phyloP scores from a whole-genome alignment of 1,140 invertebrate genomes.

The Caerostris extrusa region DNA sequence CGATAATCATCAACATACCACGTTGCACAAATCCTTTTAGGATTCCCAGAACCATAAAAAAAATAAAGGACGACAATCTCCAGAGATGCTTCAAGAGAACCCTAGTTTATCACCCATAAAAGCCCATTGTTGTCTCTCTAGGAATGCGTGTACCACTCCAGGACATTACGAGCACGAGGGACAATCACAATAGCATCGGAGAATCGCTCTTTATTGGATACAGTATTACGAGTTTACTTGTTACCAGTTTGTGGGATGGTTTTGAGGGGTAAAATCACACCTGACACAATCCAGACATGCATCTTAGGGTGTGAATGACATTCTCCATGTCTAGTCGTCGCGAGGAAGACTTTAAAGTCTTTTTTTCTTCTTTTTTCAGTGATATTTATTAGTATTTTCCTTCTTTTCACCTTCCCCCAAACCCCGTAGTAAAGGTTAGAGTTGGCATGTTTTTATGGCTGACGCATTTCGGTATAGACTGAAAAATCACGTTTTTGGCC shows the following conservation, averaged over 20 bases:
- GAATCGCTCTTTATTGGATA: constrained; percentile 15
- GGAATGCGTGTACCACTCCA: constrained; percentile 24
- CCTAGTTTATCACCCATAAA: constrained; percentile 49
- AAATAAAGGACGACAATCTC: neutral
- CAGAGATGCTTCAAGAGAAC: neutral
- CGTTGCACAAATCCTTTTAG: constrained; percentile 54
- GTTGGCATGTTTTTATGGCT: constrained; percentile 13
- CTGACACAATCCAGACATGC: constrained; percentile 46
- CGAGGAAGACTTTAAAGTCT: constrained; percentile 32
- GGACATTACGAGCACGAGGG: neutral
- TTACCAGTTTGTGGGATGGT: constrained; percentile 3
- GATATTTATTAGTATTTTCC: neutral
- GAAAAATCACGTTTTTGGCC: neutral
- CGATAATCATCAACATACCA: constrained; percentile 63
- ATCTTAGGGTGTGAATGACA: constrained; percentile 44
- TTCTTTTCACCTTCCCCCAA: neutral
- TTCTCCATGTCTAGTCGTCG: neutral
- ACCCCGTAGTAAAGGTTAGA: neutral
- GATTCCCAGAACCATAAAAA: constrained; percentile 39
- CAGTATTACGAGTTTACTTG: constrained; percentile 23
- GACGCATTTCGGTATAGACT: neutral
- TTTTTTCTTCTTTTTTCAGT: neutral
- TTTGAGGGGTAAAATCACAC: constrained; percentile 45
- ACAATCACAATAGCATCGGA: neutral
- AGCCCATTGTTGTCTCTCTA: neutral